phyloP scores from a whole-genome alignment of 2,797 vertebrate genomes.

The Hafferia zeledoni region DNA sequence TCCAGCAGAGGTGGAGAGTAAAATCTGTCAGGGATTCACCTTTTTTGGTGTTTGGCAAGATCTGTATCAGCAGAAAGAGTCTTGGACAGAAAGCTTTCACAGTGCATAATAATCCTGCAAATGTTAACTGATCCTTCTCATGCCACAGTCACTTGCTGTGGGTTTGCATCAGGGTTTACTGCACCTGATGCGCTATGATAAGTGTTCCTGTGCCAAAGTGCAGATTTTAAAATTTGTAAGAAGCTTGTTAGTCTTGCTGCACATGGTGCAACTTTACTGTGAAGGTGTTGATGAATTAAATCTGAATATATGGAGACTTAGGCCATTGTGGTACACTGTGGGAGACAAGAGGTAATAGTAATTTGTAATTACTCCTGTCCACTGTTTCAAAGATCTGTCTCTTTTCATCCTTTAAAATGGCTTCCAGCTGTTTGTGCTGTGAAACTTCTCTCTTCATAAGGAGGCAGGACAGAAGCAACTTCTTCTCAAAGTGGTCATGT shows the following conservation, averaged over 20 bases:
- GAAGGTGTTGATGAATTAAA: neutral
- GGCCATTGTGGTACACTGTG: accelerated
- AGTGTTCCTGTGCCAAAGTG: neutral
- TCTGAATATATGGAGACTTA: neutral
- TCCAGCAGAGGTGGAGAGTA: neutral
- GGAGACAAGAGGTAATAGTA: neutral
- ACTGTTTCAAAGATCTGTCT: neutral
- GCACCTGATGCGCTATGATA: neutral
- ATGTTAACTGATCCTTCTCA: neutral
- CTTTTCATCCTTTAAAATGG: neutral
- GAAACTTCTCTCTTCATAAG: neutral
- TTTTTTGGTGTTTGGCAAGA: neutral
- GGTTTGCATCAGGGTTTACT: neutral
- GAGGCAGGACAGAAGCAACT: neutral
- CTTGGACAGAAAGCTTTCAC: neutral
- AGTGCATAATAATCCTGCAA: neutral
- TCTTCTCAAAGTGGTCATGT: neutral
- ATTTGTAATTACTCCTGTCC: neutral
- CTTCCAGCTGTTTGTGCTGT: neutral
- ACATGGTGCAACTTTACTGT: neutral
- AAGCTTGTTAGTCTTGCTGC: neutral
- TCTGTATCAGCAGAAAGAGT: neutral
- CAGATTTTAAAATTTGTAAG: neutral
- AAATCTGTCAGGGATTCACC: neutral
- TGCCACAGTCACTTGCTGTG: neutral